Evolutionary conservation across 2,113 vertebrate genomes (phyloP), one percentile per base, ranked within the genome.

Genomic region (Echinops telfairi): DNA sequence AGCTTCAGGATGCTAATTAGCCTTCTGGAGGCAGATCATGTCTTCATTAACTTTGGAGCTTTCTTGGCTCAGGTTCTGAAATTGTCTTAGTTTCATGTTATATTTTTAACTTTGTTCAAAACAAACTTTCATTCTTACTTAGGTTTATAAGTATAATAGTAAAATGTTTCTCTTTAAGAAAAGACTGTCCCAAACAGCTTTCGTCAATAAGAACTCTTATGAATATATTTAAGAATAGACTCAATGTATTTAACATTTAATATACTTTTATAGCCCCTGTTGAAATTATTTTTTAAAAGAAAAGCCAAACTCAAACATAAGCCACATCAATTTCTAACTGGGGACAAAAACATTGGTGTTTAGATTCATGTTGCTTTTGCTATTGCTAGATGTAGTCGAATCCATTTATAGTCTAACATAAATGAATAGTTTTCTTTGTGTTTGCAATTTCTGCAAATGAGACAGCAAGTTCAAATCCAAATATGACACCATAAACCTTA

Each of bases 31-130:
- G 36, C 82, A 78, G 77, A 2, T 84, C 23, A 33, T 29, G 4
- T 91, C 85, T 95, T 96, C 47, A 81, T 78, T 87, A 94, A 91
- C 3, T 29, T 84, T 81, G 68, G 0, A 43, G 75, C 29, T 78
- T 91, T 62, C 31, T 81, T 89, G 36, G 81, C 68, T 85, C 20
- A 36, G 4, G n/a, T 93, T 92, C 57, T 58, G 60, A 64, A 64
- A 40, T n/a, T 75, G 29, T 33, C n/a, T n/a, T 33, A 20, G 68
- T 70, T 6, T 17, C n/a, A 75, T 22, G 15, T 31, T 62, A 62
- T 62, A 20, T 62, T 66, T 31, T 40, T 33, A 3, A 47, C 20
- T 16, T 19, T 68, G 0, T 2, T 53, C 38, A 64, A 82, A 36
- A 29, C 29, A 0, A 89, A 60, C 5, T 79, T 88, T 85, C 47